Percentiles rank a stretch among this genome's conserved stretches.
These are phyloP conservation scores for Epizoanthus scotinus DNA, from an alignment of 92 coral and sea anemone genomes.

Conservation along the genomic window DNA sequence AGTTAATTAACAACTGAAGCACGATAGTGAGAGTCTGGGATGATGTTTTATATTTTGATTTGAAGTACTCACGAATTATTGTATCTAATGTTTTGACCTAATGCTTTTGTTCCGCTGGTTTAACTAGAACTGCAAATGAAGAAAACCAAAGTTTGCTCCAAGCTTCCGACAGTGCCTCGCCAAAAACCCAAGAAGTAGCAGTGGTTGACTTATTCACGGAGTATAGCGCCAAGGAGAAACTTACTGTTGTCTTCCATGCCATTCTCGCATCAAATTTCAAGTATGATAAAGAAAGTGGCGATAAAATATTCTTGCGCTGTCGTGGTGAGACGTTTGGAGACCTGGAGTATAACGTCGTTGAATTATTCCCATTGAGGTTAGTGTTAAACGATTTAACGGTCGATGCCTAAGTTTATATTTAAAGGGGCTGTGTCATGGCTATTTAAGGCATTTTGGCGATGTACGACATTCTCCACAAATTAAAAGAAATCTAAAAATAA, in stretches of 20 bases:
- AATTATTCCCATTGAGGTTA: constrained; percentile 5
- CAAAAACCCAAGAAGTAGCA: constrained; percentile 9
- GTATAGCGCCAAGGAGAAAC: constrained; percentile 4
- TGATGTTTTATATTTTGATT: too few relatives aligned
- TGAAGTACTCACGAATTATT: too few relatives aligned
- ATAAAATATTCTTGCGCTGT: constrained; percentile 7
- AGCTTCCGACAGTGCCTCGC: neutral
- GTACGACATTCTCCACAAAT: too few relatives aligned
- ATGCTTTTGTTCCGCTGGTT: neutral
- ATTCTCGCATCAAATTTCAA: constrained; percentile 21
- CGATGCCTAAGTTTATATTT: too few relatives aligned
- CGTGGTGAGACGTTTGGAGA: constrained; percentile 6
- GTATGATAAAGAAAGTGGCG: constrained; percentile 6
- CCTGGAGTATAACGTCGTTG: constrained; percentile 1
- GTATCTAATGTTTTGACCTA: too few relatives aligned
- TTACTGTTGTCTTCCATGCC: constrained; percentile 7
- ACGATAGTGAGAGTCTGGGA: too few relatives aligned
- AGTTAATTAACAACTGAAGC: too few relatives aligned
- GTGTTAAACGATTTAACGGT: neutral
- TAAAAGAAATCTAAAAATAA: too few relatives aligned
- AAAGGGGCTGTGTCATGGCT: too few relatives aligned
- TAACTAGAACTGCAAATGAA: neutral
- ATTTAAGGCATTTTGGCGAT: too few relatives aligned
- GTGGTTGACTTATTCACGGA: constrained; percentile 7
- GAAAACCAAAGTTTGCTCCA: neutral